Evolutionary conservation across 2,113 vertebrate species (phyloP).

Genomic region (Pristiophorus japonicus): DNA sequence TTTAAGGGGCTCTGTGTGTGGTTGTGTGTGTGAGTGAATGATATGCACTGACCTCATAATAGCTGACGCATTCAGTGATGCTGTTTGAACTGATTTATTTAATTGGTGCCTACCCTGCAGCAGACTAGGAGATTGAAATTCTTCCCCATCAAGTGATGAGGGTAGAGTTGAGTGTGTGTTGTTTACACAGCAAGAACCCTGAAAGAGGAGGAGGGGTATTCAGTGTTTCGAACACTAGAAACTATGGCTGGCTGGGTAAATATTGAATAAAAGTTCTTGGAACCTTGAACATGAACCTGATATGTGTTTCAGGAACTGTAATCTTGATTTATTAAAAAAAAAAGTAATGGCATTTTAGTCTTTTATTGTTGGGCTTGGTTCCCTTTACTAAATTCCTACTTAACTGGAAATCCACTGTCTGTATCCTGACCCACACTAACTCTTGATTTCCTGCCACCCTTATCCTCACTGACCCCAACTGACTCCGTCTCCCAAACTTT

Average conservation of each 20-base stretch:
- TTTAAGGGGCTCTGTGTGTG: neutral
- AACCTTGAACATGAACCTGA: too few species aligned
- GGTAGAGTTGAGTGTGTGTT: neutral
- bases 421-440: neutral
- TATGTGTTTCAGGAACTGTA: too few species aligned
- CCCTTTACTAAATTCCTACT: neutral
- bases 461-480: neutral
- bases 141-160: neutral
- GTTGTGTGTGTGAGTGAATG: neutral
- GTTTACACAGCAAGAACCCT: neutral
- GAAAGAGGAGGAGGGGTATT: neutral
- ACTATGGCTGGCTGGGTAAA: slow-evolving; percentile 15
- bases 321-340: too few species aligned
- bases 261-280: neutral
- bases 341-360: neutral
- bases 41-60: slow-evolving; percentile 20
- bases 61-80: neutral
- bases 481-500: neutral
- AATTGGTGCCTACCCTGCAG: neutral
- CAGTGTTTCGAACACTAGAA: neutral
- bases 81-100: too few species aligned
- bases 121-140: neutral
- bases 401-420: neutral
- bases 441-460: neutral
- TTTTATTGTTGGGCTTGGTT: neutral